These are phyloP conservation scores for Neodiprion pinetum DNA, from an alignment of 1,140 invertebrate species.

Conservation along the genomic window DNA sequence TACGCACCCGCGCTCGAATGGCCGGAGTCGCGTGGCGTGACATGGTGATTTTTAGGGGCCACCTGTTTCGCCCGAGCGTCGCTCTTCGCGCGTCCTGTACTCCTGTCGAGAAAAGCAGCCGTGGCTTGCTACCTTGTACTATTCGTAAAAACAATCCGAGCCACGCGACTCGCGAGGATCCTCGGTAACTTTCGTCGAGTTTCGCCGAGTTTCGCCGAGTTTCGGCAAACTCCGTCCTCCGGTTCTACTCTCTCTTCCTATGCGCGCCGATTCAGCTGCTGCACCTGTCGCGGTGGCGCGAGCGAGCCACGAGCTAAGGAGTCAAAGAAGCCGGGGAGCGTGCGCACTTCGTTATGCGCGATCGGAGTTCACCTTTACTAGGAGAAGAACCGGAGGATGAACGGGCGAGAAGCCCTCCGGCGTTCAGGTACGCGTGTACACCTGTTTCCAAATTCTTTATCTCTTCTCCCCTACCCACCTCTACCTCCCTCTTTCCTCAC, in stretches of 20 bases:
- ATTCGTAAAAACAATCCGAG: background rate
- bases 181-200: background rate
- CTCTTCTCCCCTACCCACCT: too few species aligned
- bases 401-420: too few species aligned
- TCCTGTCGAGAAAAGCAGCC: background rate
- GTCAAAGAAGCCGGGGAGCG: conserved; percentile 8
- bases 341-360: conserved; percentile 11
- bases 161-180: background rate
- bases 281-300: conserved; percentile 8
- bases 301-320: background rate
- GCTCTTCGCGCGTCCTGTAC: conserved; percentile 9
- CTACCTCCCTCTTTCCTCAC: too few species aligned
- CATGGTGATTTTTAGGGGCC: conserved; percentile 36
- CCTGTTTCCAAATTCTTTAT: too few species aligned
- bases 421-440: too few species aligned
- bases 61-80: conserved; percentile 41
- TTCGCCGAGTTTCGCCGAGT: background rate
- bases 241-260: background rate
- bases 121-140: too few species aligned
- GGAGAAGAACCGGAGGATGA: too few species aligned
- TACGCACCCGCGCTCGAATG: conserved; percentile 23
- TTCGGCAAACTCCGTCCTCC: background rate
- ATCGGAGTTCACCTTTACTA: too few species aligned
- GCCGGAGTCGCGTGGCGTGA: conserved; percentile 27
- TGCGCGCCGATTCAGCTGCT: background rate